Conservation (phyloP, 2,113 vertebrate species). For the human region GRCh38 chrX:153245501-153246000, state of each 20-base stretch:
- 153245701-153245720: slow-evolving; percentile 26
- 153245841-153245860: not conserved
- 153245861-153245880: not conserved
- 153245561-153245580: not conserved
- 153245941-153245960: not conserved
- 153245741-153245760: not conserved
- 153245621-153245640: not conserved
- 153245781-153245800: slow-evolving; percentile 9
- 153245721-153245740: not conserved
- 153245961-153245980: not conserved
- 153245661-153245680: slow-evolving; percentile 14
- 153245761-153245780: not conserved
- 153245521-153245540: not conserved
- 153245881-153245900: not conserved
- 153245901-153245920: not conserved
- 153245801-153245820: slow-evolving; percentile 1
- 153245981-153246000: not conserved
- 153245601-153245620: not conserved
- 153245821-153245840: not conserved
- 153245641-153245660: not conserved
- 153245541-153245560: not conserved
- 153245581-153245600: not conserved
- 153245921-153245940: not conserved
- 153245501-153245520: not conserved
- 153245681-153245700: not conserved